Base-by-base conservation (phyloP, 2,888 invertebrate genomes). In the Xanthostigma xanthostigma region DNA sequence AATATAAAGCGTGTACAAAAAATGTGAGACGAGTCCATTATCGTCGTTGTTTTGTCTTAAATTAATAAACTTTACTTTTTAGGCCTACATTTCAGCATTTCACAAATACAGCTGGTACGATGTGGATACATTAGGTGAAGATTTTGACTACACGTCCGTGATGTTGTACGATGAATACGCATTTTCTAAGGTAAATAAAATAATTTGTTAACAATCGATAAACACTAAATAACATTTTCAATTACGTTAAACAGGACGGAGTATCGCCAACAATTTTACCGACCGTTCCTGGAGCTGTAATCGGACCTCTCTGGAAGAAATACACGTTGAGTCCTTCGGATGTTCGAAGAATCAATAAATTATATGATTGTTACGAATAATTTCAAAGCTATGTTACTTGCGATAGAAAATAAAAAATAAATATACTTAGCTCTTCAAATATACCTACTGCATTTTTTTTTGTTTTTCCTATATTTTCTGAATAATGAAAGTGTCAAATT, bases 131-230 rank as follows among this genome's bases (percentile, higher is more conserved):
- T 54, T 61, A 10, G 58, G 58, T 9, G 62, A 62, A 41, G 35
- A 58, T 33, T 69, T 68, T 53, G 69, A 69, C 51, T 67, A 66
- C 56, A 61, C 60, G 38, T 66, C 65, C 11, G 62, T 69, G n/a
- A 69, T 69, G 69, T 64, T 68, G 59, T 69, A 69, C 51, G 67
- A 64, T 46, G 64, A 66, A 36, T 64, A 63, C 44, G 69, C 69
- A 10, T 70, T 70, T 53, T 66, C 67, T 40, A 68, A 67, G 57
- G 64, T 59, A 53, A 47, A 47, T 6, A 27, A 27, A 27, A 6
- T 3, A 27, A 34, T 5, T 39, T 33, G 17, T 12, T 10, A 36
- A 35, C 8, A 4, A 9, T 11, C 33, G 10, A n/a, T 48, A 11
- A 10, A 36, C 33, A 39, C 6, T 40, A 9, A 12, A 6, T 36